These are phyloP conservation scores for Hylomyscus alleni DNA, from an alignment of 2,797 vertebrate genomes.

Conservation along the genomic window DNA sequence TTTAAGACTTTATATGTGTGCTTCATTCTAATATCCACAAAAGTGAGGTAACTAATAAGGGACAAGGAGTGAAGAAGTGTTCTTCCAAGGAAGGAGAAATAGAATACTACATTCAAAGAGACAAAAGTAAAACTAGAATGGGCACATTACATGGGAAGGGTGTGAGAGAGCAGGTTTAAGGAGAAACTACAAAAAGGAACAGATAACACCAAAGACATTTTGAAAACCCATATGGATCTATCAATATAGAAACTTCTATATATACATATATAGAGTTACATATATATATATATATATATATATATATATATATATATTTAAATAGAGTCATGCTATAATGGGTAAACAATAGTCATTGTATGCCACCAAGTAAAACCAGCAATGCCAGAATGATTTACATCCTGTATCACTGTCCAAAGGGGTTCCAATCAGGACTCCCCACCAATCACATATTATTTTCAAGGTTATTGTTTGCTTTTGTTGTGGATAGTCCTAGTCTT, in stretches of 20 bases:
- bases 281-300: background rate
- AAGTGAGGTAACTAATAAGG: background rate
- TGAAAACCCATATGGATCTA: background rate
- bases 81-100: background rate
- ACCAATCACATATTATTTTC: background rate
- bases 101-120: background rate
- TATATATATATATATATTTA: background rate
- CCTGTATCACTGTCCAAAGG: background rate
- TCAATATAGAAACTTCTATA: background rate
- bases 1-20: background rate
- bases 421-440: background rate
- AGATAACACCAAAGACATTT: background rate
- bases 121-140: too few relatives aligned
- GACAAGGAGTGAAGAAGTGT: background rate
- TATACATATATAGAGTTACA: too few relatives aligned
- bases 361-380: background rate
- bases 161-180: background rate
- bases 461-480: background rate
- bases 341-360: background rate
- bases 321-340: background rate
- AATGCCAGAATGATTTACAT: background rate
- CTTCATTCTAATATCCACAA: background rate
- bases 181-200: background rate
- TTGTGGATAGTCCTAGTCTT: too few relatives aligned
- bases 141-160: background rate